Evolutionary conservation across 2,113 vertebrate genomes (phyloP), one percentile per base, ranked within the genome.

Genomic region (Ammodytes dubius): DNA sequence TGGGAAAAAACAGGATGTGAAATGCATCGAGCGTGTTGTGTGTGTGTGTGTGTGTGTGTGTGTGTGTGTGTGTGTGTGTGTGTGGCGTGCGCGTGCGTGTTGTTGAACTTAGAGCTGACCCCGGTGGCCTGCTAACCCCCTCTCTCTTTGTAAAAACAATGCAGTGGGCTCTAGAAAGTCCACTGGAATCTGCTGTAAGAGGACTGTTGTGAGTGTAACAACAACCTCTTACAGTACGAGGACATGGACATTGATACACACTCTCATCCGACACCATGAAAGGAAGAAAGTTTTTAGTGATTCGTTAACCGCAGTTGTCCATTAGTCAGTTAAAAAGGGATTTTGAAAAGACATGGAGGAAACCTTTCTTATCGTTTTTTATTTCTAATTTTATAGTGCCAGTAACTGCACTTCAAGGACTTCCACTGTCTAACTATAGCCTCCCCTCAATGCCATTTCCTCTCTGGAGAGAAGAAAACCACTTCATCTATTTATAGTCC

Each of bases 21-120:
- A 49, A 67, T 47, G 40, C 68, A 40, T 12, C 39, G 2, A 52
- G 59, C 54, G 43, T 39, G 46, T 17, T 47, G 9, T 6, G 19
- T 4, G 65, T 49, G 53, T 40, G 17, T 40, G 2, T 1, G 54
- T 73, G 60, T 43, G 58, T 61, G 27, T 15, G 42, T 12, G 40
- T 56, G 70, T 50, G 63, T 0, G 39, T 7, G 2, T 56, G 59
- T 58, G 39, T 39, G 46, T 17, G n/a, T 47, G 9, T 6, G 19
- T 4, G 65, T 49, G 53, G 17, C 35, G 2, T 1, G 54, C 70
- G 60, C 37, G 58, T 61, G 27, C 12, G 42, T 12, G 40, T 56
- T 60, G 7, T 13, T 88, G 70, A 92, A 84, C 83, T 72, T 77
- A 74, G 6, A 50, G 73, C 43, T 84, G 83, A 89, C 89, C 88